Evolutionary conservation across 1,140 invertebrate genomes (phyloP).

Genomic region (Goniozus legneri): DNA sequence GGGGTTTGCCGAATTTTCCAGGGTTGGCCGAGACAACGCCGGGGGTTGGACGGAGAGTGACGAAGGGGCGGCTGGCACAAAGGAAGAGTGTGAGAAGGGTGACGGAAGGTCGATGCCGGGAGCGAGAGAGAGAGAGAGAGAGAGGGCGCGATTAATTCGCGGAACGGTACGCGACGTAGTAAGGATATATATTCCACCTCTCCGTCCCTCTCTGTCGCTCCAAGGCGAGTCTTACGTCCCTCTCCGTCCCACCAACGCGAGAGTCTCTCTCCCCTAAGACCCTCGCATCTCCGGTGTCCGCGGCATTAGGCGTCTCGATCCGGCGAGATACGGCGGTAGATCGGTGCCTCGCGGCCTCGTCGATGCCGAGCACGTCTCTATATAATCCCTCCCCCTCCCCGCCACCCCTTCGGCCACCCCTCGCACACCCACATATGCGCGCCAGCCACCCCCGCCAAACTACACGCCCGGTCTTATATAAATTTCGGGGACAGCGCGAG

Average conservation of each 20-base stretch:
- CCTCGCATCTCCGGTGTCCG: constrained; percentile 23
- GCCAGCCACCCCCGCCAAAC: background rate
- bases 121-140: background rate
- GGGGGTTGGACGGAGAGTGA: constrained; percentile 1
- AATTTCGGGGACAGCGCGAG: background rate
- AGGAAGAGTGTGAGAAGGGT: constrained; percentile 20
- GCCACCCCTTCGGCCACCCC: constrained; percentile 46
- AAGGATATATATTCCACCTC: constrained; percentile 19
- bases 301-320: constrained; percentile 40
- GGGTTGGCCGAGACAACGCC: no score
- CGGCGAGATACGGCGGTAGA: constrained; percentile 32
- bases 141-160: constrained; percentile 33
- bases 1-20: no score
- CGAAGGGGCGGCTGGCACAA: constrained; percentile 11
- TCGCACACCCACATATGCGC: constrained; percentile 4
- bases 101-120: constrained; percentile 14
- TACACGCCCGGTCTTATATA: background rate
- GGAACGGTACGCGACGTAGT: constrained; percentile 27
- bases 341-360: constrained; percentile 36
- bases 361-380: constrained; percentile 52
- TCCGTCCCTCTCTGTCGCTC: constrained; percentile 13
- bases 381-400: no score
- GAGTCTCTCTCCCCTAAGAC: constrained; percentile 8
- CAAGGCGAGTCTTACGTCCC: constrained; percentile 14
- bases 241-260: background rate